Conservation (phyloP, 2,797 vertebrate species). For the Rhynchotus rufescens region DNA sequence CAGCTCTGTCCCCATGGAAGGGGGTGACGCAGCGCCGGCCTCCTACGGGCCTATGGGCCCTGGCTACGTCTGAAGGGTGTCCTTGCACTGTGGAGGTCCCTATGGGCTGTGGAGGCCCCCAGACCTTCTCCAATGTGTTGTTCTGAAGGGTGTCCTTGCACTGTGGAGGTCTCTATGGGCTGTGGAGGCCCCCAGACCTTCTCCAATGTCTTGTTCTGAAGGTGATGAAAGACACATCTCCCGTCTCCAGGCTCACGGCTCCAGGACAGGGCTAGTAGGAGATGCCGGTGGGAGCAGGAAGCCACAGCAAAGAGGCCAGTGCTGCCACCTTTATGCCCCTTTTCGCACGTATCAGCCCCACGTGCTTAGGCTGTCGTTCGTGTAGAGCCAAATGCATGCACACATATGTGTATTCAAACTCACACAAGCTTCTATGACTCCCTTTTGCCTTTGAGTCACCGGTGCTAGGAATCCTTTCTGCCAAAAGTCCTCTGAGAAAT, state of each 20-base stretch:
- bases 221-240: background rate
- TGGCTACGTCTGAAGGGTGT: background rate
- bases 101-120: background rate
- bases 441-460: conserved; percentile 35
- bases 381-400: background rate
- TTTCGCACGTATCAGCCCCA: background rate
- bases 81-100: background rate
- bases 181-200: no score
- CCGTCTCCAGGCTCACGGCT: background rate
- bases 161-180: background rate
- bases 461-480: background rate
- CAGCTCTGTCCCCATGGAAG: rapidly evolving
- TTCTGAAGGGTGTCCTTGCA: background rate
- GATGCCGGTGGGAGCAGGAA: background rate
- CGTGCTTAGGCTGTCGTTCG: background rate
- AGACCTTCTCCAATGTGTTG: rapidly evolving
- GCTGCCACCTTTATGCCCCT: rapidly evolving
- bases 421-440: rapidly evolving
- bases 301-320: background rate
- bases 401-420: background rate
- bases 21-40: rapidly evolving
- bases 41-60: rapidly evolving
- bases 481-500: conserved; percentile 18
- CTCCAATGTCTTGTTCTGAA: no score
- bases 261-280: background rate